phyloP scores from a whole-genome alignment of 2,797 vertebrate species.

The Catostomus latipinnis region DNA sequence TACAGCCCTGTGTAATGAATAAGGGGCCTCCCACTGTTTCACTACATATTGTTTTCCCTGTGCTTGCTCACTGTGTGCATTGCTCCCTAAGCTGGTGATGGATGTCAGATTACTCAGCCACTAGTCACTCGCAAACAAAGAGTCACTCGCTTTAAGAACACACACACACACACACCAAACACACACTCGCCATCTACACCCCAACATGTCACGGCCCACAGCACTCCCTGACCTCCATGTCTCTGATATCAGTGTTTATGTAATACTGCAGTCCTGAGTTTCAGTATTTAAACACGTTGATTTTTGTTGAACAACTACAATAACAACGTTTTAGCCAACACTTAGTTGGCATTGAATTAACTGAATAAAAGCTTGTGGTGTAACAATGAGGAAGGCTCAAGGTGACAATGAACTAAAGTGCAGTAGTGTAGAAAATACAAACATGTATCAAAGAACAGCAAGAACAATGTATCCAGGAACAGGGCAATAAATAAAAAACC shows the following conservation, averaged over 20 bases:
- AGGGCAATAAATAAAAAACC: too few species aligned
- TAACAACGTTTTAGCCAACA: not conserved
- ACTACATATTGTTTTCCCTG: constrained; percentile 69
- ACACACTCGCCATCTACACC: constrained; percentile 53
- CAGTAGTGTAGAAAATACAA: too few species aligned
- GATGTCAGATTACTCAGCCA: constrained; percentile 75
- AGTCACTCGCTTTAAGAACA: constrained; percentile 63
- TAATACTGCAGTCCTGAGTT: not conserved
- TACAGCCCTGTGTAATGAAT: constrained; percentile 64
- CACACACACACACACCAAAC: constrained; percentile 58
- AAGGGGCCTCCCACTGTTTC: constrained; percentile 71
- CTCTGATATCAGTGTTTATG: constrained; percentile 50
- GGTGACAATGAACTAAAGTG: too few species aligned
- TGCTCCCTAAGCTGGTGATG: constrained; percentile 75
- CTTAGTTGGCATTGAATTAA: too few species aligned
- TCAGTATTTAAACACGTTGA: constrained; percentile 12
- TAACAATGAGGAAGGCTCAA: too few species aligned
- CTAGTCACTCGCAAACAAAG: constrained; percentile 72
- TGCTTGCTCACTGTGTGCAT: constrained; percentile 73
- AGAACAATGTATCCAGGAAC: too few species aligned
- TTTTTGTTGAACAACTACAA: constrained; percentile 23
- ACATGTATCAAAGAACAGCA: too few species aligned
- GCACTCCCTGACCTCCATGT: constrained; percentile 53
- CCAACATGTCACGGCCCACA: constrained; percentile 52
- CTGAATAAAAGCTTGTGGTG: too few species aligned